A percentile compares a stretch with the other conserved stretches of the same genome.
Conservation (phyloP, 2,113 vertebrate species). For the Carollia perspicillata region DNA sequence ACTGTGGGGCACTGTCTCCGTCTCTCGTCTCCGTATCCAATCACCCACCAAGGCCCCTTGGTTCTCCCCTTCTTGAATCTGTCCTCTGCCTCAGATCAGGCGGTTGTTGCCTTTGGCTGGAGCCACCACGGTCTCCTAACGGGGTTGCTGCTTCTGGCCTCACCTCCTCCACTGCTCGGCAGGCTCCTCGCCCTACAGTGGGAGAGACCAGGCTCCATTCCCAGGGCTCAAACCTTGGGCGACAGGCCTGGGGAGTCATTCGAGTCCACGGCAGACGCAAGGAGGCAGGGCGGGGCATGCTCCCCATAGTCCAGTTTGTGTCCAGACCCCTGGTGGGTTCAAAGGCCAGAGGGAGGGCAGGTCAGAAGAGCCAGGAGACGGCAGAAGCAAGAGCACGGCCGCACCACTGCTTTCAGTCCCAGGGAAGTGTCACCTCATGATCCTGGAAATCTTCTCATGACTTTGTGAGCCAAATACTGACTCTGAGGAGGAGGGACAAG, state of each 20-base stretch:
- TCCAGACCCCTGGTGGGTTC: not conserved
- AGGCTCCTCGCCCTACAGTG: not conserved
- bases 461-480: not conserved
- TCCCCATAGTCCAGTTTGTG: not conserved
- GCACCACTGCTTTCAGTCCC: not conserved
- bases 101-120: not conserved
- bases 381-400: not conserved
- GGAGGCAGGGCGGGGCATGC: no score
- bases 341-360: not conserved
- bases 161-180: not conserved
- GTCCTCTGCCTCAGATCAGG: not conserved
- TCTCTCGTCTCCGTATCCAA: not conserved
- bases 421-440: not conserved
- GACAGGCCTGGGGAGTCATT: rapidly evolving
- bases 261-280: not conserved
- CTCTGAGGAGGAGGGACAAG: not conserved
- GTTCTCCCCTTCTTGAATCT: not conserved
- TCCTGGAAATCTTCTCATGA: not conserved
- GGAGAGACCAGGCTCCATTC: not conserved
- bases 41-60: not conserved
- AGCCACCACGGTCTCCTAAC: not conserved
- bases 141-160: no score
- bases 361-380: not conserved
- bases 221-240: not conserved
- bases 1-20: not conserved